Base-by-base conservation (phyloP, 2,797 vertebrate species). In the Natrix natrix region DNA sequence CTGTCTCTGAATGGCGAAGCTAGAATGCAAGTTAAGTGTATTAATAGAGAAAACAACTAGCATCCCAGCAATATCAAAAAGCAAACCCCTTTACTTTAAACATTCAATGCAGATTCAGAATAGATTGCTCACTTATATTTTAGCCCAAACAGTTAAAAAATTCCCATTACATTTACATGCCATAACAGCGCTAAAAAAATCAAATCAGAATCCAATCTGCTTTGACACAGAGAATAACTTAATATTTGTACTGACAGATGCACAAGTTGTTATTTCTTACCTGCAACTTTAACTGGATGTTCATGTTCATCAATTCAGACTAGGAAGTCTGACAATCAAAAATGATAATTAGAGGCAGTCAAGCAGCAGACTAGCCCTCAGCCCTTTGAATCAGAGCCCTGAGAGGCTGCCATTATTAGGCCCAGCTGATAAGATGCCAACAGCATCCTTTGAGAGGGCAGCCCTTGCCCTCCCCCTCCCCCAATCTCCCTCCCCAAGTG, bases 21-120 rank as follows among this genome's bases (percentile, higher is more conserved):
- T 98, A 98, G 98, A 98, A 98, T 98, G 98, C 98, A 98, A 98
- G 98, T 98, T 98, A 98, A 98, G 98, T 98, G 97, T 97, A 98
- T 98, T 98, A 98, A 98, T 98, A 98, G 97, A 98, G 98, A 98
- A 98, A 98, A 98, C 98, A 98, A 97, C 97, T 98, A 97, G 98
- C 98, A 98, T 98, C 98, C 98, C 97, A 98, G 98, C 98, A 98
- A 98, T 97, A 98, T 97, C 97, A 97, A 97, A 94, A 98, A 98
- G 96, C 97, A 98, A 98, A 97, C 97, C 97, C 97, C 94, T 97
- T 98, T 96, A 98, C 94, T 97, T 97, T 96, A 97, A 97, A 94
- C 94, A 95, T 94, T 94, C 86, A 95, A 97, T 96, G 97, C 94
- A 97, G 97, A 97, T 95, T 97, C 95, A 96, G 96, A 95, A 95